A percentile compares a stretch with the other conserved stretches of the same genome.
These are phyloP conservation scores for Carlito syrichta DNA, from an alignment of 2,113 vertebrate species.

Conservation along the genomic window DNA sequence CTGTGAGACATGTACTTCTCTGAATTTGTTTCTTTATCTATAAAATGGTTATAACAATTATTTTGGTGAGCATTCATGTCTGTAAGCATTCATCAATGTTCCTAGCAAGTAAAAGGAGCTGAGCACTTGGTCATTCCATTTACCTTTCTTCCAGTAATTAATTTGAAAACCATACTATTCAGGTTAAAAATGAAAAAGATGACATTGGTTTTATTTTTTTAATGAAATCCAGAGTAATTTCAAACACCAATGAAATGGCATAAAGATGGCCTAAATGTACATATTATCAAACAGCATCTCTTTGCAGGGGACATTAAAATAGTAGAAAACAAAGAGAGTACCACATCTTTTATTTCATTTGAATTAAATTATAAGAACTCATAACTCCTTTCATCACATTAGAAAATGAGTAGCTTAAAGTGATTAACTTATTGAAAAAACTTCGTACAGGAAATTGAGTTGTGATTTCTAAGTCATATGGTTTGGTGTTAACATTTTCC, in stretches of 20 bases:
- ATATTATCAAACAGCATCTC: neutral
- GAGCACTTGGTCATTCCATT: neutral
- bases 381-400: conserved; percentile 29
- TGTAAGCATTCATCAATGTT: neutral
- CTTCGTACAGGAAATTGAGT: conserved; percentile 26
- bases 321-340: conserved; percentile 17
- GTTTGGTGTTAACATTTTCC: conserved; percentile 49
- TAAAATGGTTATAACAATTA: neutral
- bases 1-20: neutral
- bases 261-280: conserved; percentile 25
- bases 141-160: neutral
- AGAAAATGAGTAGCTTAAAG: conserved; percentile 68
- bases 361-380: conserved; percentile 17
- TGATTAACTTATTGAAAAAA: conserved; percentile 65
- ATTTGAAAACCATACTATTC: conserved; percentile 23
- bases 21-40: neutral
- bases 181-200: neutral
- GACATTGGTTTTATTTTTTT: neutral
- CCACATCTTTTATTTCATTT: neutral
- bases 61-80: neutral
- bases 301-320: conserved; percentile 6
- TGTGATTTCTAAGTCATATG: conserved; percentile 52
- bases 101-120: neutral
- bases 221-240: conserved; percentile 16
- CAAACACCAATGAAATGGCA: neutral